A percentile compares a stretch with the other conserved stretches of the same genome.
Conservation (phyloP, 2,797 vertebrate genomes). For the Valencia hispanica region DNA sequence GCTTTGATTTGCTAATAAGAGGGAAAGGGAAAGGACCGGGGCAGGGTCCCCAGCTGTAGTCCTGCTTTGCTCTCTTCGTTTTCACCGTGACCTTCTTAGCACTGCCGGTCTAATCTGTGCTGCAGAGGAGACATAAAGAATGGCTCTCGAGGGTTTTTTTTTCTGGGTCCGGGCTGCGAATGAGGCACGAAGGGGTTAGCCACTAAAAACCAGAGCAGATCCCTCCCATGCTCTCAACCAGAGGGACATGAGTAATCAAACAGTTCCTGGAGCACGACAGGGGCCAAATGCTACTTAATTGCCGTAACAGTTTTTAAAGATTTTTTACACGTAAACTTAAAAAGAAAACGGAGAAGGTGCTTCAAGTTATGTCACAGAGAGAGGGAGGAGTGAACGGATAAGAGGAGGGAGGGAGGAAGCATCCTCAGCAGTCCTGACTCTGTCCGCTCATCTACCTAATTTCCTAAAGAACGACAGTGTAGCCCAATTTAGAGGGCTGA, state of each 20-base stretch:
- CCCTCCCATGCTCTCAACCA: slow-evolving; percentile 83
- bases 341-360: slow-evolving; percentile 58
- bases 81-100: slow-evolving; percentile 98
- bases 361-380: slow-evolving; percentile 46
- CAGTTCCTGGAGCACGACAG: slow-evolving; percentile 81
- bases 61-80: slow-evolving; percentile 95
- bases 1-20: slow-evolving; percentile 99
- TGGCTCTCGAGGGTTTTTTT: slow-evolving; percentile 70
- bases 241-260: slow-evolving; percentile 91
- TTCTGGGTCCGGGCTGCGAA: slow-evolving; percentile 82
- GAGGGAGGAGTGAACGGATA: slow-evolving; percentile 76
- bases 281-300: slow-evolving; percentile 94
- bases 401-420: slow-evolving; percentile 80
- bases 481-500: slow-evolving; percentile 87
- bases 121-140: slow-evolving; percentile 78
- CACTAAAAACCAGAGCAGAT: slow-evolving; percentile 86
- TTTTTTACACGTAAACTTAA: slow-evolving; percentile 80
- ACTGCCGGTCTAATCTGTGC: slow-evolving; percentile 91
- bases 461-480: slow-evolving; percentile 79
- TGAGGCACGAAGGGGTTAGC: slow-evolving; percentile 83
- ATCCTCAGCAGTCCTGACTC: slow-evolving; percentile 70
- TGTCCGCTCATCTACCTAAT: slow-evolving; percentile 78
- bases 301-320: slow-evolving; percentile 97
- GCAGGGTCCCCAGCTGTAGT: slow-evolving; percentile 95
- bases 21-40: slow-evolving; percentile 86